Base-by-base conservation (phyloP, 2,797 vertebrate species). In the Lagodon rhomboides region DNA sequence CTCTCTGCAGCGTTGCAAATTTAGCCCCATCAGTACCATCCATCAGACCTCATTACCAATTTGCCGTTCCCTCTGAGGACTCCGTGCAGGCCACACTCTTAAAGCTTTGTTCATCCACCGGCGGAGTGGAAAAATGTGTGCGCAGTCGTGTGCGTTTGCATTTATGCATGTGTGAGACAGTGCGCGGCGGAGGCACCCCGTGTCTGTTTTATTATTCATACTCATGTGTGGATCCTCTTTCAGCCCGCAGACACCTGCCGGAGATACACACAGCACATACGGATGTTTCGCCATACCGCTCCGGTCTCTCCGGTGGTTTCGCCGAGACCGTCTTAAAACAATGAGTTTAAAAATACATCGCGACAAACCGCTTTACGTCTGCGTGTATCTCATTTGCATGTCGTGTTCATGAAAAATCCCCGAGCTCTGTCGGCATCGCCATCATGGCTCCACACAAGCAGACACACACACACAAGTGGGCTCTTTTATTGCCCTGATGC, bases 151-250 rank as follows among this genome's bases (percentile, higher is more conserved):
- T 70, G 61, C 12, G 58, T 78, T 63, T 80, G 77, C 58, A 65
- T 80, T 61, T 68, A 75, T 73, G 62, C 59, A 56, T 72, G 80
- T 22, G 85, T 17, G 60, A 75, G 73, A 53, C 84, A 55, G 69
- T 5, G 51, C 41, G 51, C 56, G 66, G 82, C 76, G 60, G 74
- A 87, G 79, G 78, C 81, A 75, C 82, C 74, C 78, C 9, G 68
- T 77, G 76, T 85, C 86, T 89, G 83, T 89, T 94, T 92, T 93
- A 93, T 92, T 91, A 94, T 94, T 93, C 89, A 92, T 90, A 90
- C 87, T 91, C 80, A 77, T 87, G 77, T 86, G 91, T 92, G 90
- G 88, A 90, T 93, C 91, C 80, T 90, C 88, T 92, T 92, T 89
- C 90, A 91, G 90, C 73, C 86, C 86, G 87, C 85, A 89, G 86